A percentile compares a stretch with the other conserved stretches of the same genome.
Conservation (phyloP, 2,113 vertebrate species). For the Desmodus rotundus region DNA sequence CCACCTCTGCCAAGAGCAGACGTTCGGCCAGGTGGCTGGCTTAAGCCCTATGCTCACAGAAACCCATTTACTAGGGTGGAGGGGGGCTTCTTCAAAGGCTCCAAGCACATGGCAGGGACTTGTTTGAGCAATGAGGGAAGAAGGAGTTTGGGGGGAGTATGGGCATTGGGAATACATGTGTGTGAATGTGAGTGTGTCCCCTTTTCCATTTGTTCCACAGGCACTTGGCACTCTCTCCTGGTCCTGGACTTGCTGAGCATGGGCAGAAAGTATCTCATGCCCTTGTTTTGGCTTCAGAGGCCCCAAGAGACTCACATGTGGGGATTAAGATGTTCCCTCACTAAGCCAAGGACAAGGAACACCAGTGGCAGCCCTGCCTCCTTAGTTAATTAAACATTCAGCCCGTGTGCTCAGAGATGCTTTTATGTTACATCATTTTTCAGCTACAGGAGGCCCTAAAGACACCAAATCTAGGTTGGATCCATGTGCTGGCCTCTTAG, state of each 20-base stretch:
- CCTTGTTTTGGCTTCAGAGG: neutral
- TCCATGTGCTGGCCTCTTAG: neutral
- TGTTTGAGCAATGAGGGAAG: neutral
- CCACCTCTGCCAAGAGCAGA: neutral
- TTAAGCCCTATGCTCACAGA: neutral
- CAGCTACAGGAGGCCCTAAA: conserved; percentile 36
- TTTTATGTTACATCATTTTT: conserved; percentile 47
- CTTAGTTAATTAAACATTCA: conserved; percentile 52
- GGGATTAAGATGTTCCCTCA: neutral
- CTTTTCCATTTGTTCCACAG: neutral
- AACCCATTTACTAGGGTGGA: neutral
- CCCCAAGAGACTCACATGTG: neutral
- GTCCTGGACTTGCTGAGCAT: neutral
- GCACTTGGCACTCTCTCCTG: no score
- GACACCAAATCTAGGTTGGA: conserved; percentile 21
- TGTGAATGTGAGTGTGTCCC: neutral
- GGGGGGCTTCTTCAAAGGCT: neutral
- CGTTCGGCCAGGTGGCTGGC: neutral
- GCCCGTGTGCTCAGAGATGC: neutral
- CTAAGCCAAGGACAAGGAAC: neutral
- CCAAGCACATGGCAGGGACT: neutral
- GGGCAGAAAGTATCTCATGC: neutral
- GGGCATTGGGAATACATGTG: neutral
- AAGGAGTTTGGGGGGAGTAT: neutral
- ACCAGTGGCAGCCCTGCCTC: neutral